Conservation (phyloP, 1,140 invertebrate species). For the Papilio machaon region DNA sequence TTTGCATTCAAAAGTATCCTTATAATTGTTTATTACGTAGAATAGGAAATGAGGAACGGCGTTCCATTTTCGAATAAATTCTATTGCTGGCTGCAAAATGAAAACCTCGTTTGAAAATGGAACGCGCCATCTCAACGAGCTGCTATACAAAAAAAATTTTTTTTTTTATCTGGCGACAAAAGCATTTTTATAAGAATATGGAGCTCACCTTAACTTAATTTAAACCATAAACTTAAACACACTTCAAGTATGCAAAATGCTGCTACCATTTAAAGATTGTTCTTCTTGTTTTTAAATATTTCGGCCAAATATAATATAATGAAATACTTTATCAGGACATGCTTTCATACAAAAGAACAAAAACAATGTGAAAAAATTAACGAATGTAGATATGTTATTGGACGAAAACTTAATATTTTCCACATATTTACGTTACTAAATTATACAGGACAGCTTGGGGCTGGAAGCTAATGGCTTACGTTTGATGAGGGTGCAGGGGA, state of each 20-base stretch:
- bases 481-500: constrained; percentile 26
- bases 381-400: background rate
- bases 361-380: background rate
- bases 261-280: too few relatives aligned
- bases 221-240: too few relatives aligned
- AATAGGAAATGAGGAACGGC: constrained; percentile 24
- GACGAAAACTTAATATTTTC: background rate
- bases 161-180: too few relatives aligned
- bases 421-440: background rate
- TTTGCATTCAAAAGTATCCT: constrained; percentile 26
- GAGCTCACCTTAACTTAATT: too few relatives aligned
- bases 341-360: background rate
- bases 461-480: constrained; percentile 17
- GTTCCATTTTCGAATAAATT: constrained; percentile 34
- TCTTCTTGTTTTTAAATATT: too few relatives aligned
- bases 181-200: too few relatives aligned
- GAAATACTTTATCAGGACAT: background rate
- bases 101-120: constrained; percentile 30
- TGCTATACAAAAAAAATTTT: background rate
- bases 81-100: constrained; percentile 28
- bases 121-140: constrained; percentile 1
- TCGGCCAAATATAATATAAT: background rate
- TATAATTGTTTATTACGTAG: constrained; percentile 28
- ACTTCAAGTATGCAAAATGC: too few relatives aligned
- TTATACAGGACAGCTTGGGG: constrained; percentile 7